phyloP scores from a whole-genome alignment of 2,113 vertebrate genomes.

The Pseudorectes ferrugineus region DNA sequence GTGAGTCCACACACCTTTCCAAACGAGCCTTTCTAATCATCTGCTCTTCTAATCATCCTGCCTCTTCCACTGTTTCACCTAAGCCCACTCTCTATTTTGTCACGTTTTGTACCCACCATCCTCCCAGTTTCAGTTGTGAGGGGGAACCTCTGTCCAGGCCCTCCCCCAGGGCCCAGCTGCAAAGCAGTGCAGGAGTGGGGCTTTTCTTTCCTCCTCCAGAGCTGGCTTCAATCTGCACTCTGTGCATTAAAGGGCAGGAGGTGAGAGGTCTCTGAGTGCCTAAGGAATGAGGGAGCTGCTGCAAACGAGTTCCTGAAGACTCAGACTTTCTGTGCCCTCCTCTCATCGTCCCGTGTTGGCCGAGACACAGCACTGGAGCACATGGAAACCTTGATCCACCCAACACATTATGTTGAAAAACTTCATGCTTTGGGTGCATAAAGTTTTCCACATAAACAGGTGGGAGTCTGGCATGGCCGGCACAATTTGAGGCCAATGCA shows the following conservation, averaged over 20 bases:
- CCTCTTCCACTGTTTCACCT: not conserved
- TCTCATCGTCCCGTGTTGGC: not conserved
- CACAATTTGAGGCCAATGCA: not conserved
- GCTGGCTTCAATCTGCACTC: not conserved
- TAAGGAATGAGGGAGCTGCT: not conserved
- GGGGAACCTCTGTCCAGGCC: not conserved
- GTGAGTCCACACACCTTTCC: not conserved
- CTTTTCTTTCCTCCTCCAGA: not conserved
- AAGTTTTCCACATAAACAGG: slow-evolving; percentile 66
- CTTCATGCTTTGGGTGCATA: slow-evolving; percentile 40
- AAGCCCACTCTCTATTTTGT: not conserved
- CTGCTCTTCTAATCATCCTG: not conserved
- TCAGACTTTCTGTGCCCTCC: slow-evolving; percentile 19
- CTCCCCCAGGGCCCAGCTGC: not conserved
- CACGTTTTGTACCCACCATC: not conserved
- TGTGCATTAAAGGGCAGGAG: not conserved
- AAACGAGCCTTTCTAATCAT: not conserved
- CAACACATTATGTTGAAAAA: slow-evolving; percentile 36
- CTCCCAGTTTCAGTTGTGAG: not conserved
- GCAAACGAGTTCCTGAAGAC: not conserved
- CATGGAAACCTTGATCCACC: slow-evolving; percentile 59
- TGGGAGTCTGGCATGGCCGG: slow-evolving; percentile 31
- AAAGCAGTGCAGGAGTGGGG: not conserved
- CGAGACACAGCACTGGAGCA: not conserved
- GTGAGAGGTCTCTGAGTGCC: not conserved